Base-by-base conservation (phyloP, 92 coral and sea anemone species). In the Parazoanthus swiftii region DNA sequence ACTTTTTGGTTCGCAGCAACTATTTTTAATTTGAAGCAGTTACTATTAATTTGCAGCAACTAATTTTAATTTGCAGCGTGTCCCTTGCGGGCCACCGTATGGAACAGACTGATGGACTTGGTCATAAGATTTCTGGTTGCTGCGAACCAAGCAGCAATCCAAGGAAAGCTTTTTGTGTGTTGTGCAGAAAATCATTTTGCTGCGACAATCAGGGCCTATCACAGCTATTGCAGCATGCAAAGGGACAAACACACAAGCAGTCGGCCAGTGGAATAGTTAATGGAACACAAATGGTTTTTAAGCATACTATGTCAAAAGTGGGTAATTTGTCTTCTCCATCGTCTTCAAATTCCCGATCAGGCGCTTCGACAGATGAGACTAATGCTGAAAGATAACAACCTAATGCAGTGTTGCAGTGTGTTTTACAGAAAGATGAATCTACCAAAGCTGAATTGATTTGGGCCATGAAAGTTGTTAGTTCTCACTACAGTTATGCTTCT, bases 381-480 rank as follows among this genome's bases (percentile, higher is more conserved):
- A 35, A 74, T 74, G 44, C 14, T 39, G 85, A 82, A 85, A 65
- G 74, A 89, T 74, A 46, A 63, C 48, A 84, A 71, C 7, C 39
- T 80, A 67, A 46, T 88, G 86, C 86, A 88, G 78, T 35, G 48
- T 59, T 88, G 79, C 67, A 46, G 59, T 89, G 91, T 89, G 71
- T 84, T 48, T 76, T 81, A 81, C 33, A 29, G 33, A 29, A 29
- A 29, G 33, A 29, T 29, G 33, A 29, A 29, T 29, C 33, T 0
- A 29, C 66, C 46, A 43, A 89, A 82, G n/a, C n/a, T 74, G 84
- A 76, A 80, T 56, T 88, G 73, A 88, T 85, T 74, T 85, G 89
- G 89, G 68, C 81, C 35, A 56, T 85, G 81, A 85, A 85, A 37
- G 89, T 85, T 80, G 86, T 88, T 20, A 73, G 90, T 51, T 88